Evolutionary conservation across 1,140 invertebrate species (phyloP).

Genomic region (Coenobita brevimanus): DNA sequence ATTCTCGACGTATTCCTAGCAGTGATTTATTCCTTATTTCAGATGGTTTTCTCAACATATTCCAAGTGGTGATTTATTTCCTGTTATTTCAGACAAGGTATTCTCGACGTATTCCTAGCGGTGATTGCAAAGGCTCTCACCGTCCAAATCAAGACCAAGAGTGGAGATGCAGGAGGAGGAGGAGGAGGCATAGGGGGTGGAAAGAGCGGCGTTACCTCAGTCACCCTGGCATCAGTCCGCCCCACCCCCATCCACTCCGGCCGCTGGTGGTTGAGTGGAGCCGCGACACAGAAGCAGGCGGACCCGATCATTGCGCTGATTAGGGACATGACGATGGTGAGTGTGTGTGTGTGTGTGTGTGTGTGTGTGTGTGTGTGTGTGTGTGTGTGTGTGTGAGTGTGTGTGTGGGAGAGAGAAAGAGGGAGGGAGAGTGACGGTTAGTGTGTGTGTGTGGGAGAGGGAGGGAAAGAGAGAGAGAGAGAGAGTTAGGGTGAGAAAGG

Average conservation of each 20-base stretch:
- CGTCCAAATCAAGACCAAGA: slow-evolving; percentile 90
- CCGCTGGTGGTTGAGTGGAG: slow-evolving; percentile 91
- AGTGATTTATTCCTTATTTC: too few relatives aligned
- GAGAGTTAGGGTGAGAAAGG: too few relatives aligned
- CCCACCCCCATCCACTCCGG: slow-evolving; percentile 76
- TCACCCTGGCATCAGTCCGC: slow-evolving; percentile 78
- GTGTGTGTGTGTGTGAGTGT: too few relatives aligned
- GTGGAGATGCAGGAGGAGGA: slow-evolving; percentile 75
- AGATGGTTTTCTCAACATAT: too few relatives aligned
- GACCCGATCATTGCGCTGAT: slow-evolving; percentile 91
- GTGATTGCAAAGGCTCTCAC: slow-evolving; percentile 90
- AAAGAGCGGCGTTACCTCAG: slow-evolving; percentile 79
- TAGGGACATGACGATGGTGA: slow-evolving; percentile 92
- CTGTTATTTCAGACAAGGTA: slow-evolving; percentile 76
- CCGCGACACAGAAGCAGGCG: slow-evolving; percentile 86
- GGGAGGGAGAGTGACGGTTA: too few relatives aligned
- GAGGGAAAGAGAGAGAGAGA: too few relatives aligned
- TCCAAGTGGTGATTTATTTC: too few relatives aligned
- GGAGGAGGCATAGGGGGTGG: slow-evolving; percentile 73
- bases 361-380: too few relatives aligned
- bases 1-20: slow-evolving; percentile 90
- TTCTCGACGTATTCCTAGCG: slow-evolving; percentile 89
- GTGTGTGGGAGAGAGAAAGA: too few relatives aligned
- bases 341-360: slow-evolving; percentile 67
- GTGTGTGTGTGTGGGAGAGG: too few relatives aligned